Conservation (phyloP, 1,140 invertebrate genomes). For the Plectrocnemia conspersa region DNA sequence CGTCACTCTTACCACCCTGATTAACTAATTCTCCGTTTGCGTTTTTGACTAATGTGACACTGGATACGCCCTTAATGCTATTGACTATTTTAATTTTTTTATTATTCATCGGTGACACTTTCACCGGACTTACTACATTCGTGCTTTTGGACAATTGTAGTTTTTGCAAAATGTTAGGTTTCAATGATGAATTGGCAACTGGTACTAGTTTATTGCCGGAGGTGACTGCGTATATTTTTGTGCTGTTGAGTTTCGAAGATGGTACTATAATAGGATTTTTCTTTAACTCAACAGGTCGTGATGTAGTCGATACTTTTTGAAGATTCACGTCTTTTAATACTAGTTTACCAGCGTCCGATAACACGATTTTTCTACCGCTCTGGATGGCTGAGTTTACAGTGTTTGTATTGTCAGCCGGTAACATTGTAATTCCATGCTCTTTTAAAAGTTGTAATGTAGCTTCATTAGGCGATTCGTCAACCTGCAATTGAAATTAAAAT, state of each 20-base stretch:
- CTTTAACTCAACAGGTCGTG: conserved; percentile 33
- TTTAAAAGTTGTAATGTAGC: conserved; percentile 63
- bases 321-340: conserved; percentile 54
- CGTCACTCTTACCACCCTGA: conserved; percentile 15
- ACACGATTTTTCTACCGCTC: conserved; percentile 70
- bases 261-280: conserved; percentile 29
- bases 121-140: conserved; percentile 22
- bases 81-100: conserved; percentile 28
- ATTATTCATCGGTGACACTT: conserved; percentile 9
- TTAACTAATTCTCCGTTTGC: conserved; percentile 14
- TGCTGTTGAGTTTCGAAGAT: conserved; percentile 31
- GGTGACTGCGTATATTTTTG: conserved; percentile 33
- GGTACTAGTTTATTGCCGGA: conserved; percentile 32
- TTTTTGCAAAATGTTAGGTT: conserved; percentile 33
- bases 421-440: conserved; percentile 75
- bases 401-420: conserved; percentile 66
- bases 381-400: conserved; percentile 73
- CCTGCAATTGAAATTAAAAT: conserved; percentile 16
- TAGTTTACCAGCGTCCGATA: conserved; percentile 77
- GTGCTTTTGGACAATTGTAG: conserved; percentile 29
- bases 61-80: conserved; percentile 20
- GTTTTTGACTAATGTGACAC: conserved; percentile 27
- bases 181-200: conserved; percentile 28
- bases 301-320: conserved; percentile 26
- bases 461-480: conserved; percentile 36